Evolutionary conservation across 2,113 vertebrate genomes (phyloP), one percentile per base, ranked within the genome.

Genomic region (Emydocephalus ijimae): DNA sequence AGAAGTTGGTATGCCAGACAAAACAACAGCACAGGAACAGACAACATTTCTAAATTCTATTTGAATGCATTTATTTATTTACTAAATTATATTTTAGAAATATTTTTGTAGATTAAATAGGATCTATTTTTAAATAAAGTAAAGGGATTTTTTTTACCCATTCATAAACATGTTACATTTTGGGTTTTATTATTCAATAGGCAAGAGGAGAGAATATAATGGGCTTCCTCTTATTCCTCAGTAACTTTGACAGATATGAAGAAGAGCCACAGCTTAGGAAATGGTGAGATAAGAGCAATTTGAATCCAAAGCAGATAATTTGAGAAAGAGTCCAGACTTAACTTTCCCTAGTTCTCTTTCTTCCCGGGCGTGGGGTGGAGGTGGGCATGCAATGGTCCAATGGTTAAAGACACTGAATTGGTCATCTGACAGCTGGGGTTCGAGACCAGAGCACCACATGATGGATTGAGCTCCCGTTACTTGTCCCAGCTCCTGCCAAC

Each of bases 1-100:
- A 97, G 93, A 96, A 98, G 97, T 97, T 98, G 96, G 97, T 98
- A 89, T 89, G 87, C 0, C 5, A 69, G 10, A 91, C 94, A 39
- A 88, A 93, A 89, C 43, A 91, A 52, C 48, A 89, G 39, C 64
- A 24, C 56, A 56, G 54, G 57, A 87, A 89, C 93, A 95, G 29
- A 94, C 93, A 94, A 95, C 34, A 74, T 94, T 95, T 96, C 94
- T 93, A 93, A 92, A 96, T 96, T 81, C 56, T 86, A 20, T 64
- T 61, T 93, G 92, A 86, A 64, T 39, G 0, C 11, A 64, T 64
- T n/a, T 64, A n/a, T 64, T 64, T 64, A 64, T 29, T 59, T 24
- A 24, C 23, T 64, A 64, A 14, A 64, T n/a, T 64, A 14, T 64
- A 64, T 15, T 64, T 64, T n/a, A 64, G 12, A 64, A 64, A 64